Percentiles rank a stretch among this genome's conserved stretches.
These are phyloP conservation scores for Oikopleura dioica DNA, from an alignment of 23 tunicate species.

Conservation along the genomic window DNA sequence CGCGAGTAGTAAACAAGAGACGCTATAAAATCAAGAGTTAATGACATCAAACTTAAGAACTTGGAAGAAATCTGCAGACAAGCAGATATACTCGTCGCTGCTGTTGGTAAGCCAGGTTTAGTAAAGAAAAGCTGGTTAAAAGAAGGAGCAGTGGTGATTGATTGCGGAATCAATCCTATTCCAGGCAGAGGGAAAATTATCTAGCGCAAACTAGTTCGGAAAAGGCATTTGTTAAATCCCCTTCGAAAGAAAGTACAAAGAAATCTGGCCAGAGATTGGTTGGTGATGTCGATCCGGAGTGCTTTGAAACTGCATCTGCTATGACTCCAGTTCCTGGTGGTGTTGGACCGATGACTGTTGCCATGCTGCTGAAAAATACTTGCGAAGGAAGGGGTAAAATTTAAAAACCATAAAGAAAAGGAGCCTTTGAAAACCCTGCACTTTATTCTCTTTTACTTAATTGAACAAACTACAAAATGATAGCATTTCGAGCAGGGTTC, in stretches of 20 bases:
- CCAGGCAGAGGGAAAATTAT: no score
- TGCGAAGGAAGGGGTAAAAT: conserved; percentile 64
- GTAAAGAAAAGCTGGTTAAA: conserved; percentile 70
- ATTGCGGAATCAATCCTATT: conserved; percentile 82
- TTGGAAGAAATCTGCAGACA: conserved; percentile 20
- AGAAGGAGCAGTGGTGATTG: conserved; percentile 78
- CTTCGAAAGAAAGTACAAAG: conserved; percentile 39
- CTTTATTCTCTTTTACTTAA: no score
- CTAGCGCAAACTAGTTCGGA: no score
- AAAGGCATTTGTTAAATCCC: no score
- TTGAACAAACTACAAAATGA: no score
- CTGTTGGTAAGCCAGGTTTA: conserved; percentile 43
- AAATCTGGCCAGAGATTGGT: conserved; percentile 56
- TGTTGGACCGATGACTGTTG: conserved; percentile 99
- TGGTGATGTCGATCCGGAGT: conserved; percentile 59
- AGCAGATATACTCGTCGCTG: conserved; percentile 84
- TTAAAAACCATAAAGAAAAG: no score
- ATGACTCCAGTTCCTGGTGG: conserved; percentile 97
- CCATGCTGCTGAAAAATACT: conserved; percentile 86
- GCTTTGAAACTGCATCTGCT: conserved; percentile 41
- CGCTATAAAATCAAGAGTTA: no score
- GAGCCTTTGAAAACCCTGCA: no score
- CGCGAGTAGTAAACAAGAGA: no score
- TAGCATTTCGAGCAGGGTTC: no score
- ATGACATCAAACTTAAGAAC: conserved; percentile 14